These are phyloP conservation scores for Harpagoxenus sublaevis DNA, from an alignment of 2,888 invertebrate genomes.

Conservation along the genomic window DNA sequence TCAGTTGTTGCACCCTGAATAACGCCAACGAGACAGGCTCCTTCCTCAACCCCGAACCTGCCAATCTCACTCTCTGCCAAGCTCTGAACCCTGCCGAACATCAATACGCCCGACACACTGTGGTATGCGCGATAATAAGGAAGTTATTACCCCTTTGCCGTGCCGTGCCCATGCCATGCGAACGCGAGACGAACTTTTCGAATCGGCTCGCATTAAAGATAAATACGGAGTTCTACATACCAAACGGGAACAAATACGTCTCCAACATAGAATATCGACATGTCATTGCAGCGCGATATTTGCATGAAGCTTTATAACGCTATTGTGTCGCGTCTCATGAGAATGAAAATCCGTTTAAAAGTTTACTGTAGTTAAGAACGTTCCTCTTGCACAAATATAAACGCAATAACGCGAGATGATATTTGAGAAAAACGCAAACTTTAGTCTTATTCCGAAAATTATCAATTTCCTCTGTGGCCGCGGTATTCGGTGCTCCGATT, in stretches of 20 bases:
- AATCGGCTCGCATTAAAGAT: not conserved
- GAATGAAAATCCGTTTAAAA: not conserved
- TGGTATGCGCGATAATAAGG: slow-evolving; percentile 85
- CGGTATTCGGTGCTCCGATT: not conserved
- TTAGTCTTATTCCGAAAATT: not conserved
- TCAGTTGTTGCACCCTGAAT: slow-evolving; percentile 91
- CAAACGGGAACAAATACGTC: not conserved
- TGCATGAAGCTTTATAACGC: not conserved
- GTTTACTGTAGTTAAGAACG: not conserved
- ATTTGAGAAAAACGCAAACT: not conserved
- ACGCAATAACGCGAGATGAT: not conserved
- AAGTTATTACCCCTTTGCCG: slow-evolving; percentile 56
- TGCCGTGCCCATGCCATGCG: not conserved
- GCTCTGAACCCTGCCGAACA: slow-evolving; percentile 88
- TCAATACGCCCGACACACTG: slow-evolving; percentile 88
- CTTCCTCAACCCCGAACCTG: slow-evolving; percentile 92
- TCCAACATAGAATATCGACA: slow-evolving; percentile 19
- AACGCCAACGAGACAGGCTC: slow-evolving; percentile 88
- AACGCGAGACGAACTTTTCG: slow-evolving; percentile 12
- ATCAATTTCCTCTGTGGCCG: not conserved
- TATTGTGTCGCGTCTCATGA: not conserved
- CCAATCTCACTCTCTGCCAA: slow-evolving; percentile 91
- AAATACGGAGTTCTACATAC: not conserved
- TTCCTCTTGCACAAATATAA: not conserved
- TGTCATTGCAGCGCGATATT: not conserved